Evolutionary conservation across 2,113 vertebrate genomes (phyloP).

Genomic region (Podarcis muralis): DNA sequence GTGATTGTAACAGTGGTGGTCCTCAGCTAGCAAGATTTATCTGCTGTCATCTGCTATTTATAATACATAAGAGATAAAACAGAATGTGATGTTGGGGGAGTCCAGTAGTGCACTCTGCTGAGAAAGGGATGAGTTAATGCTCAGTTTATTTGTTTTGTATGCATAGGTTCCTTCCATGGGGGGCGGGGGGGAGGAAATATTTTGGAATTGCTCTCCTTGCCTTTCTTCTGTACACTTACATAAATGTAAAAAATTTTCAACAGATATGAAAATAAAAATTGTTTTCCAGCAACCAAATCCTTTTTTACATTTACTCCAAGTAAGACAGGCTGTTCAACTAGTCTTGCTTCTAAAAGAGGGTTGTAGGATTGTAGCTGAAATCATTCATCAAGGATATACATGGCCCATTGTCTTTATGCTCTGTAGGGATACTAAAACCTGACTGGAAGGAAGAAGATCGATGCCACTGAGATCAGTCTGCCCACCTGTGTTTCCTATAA

Average conservation of each 20-base stretch:
- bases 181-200: too few relatives aligned
- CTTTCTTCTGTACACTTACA: neutral
- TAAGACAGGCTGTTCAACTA: neutral
- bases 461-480: neutral
- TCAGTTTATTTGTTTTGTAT: neutral
- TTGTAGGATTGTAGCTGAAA: neutral
- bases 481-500: neutral
- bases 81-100: neutral
- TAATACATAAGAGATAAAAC: neutral
- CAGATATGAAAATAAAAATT: neutral
- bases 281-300: neutral
- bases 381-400: neutral
- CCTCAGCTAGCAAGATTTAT: neutral
- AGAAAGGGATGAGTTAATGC: neutral
- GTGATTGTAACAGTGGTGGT: neutral
- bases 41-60: neutral
- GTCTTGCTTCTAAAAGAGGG: neutral
- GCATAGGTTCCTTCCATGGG: neutral
- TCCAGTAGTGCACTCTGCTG: neutral
- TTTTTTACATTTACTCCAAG: neutral
- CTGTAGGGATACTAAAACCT: neutral
- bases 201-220: neutral
- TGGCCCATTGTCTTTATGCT: neutral
- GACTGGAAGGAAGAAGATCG: neutral
- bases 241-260: neutral